A percentile compares a stretch with the other conserved stretches of the same genome.
phyloP scores from a whole-genome alignment of 2,888 invertebrate species.

The Eupelmus urozonus region DNA sequence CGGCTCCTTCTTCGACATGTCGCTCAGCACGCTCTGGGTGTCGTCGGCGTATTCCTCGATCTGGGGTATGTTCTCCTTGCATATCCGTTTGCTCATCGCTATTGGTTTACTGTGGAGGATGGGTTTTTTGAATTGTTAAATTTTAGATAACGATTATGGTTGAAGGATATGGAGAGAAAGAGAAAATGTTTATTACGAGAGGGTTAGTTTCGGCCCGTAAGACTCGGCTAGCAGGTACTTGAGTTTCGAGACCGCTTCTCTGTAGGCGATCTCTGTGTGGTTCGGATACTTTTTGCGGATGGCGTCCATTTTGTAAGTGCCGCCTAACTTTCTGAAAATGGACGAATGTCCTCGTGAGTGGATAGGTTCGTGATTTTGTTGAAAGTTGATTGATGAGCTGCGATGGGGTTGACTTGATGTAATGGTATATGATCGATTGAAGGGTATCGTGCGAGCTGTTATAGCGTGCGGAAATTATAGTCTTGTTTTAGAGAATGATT shows the following conservation, averaged over 20 bases:
- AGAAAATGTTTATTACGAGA: slow-evolving; percentile 31
- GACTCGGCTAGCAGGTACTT: slow-evolving; percentile 88
- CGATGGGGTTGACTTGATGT: too few species aligned
- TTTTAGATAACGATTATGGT: too few species aligned
- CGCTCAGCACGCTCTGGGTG: slow-evolving; percentile 78
- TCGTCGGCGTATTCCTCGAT: slow-evolving; percentile 78
- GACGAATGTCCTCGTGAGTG: too few species aligned
- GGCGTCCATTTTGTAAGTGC: slow-evolving; percentile 77
- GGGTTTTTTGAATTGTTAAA: too few species aligned
- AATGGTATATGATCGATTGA: too few species aligned
- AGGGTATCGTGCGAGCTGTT: too few species aligned
- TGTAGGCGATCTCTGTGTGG: slow-evolving; percentile 90
- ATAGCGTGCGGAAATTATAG: too few species aligned
- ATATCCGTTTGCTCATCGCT: not conserved
- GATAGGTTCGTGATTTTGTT: too few species aligned
- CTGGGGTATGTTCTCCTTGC: slow-evolving; percentile 17
- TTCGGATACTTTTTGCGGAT: slow-evolving; percentile 83
- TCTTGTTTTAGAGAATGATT: not conserved
- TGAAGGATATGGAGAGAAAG: too few species aligned
- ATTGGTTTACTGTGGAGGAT: slow-evolving; percentile 27
- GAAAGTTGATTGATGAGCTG: too few species aligned
- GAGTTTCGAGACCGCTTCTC: slow-evolving; percentile 89
- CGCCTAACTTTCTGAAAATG: slow-evolving; percentile 72
- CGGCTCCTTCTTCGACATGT: slow-evolving; percentile 65
- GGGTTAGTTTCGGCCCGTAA: slow-evolving; percentile 80